Conservation (phyloP, 2,888 invertebrate species). For the Dryobota labecula region DNA sequence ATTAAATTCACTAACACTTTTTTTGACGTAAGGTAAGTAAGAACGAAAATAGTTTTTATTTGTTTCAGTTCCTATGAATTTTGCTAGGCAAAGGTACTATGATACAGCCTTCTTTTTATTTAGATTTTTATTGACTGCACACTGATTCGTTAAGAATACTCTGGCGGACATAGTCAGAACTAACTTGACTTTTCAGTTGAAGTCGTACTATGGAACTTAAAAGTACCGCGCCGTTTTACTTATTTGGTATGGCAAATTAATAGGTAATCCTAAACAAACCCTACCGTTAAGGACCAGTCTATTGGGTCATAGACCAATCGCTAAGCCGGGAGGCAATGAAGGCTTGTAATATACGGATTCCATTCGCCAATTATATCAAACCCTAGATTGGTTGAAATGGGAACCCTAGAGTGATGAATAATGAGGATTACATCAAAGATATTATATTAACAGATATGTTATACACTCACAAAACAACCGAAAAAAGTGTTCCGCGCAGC, state of each 20-base stretch:
- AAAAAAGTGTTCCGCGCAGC: too few relatives aligned
- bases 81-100: slow-evolving; percentile 61
- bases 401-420: too few relatives aligned
- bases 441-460: too few relatives aligned
- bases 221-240: background rate
- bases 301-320: background rate
- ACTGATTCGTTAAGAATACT: slow-evolving; percentile 1
- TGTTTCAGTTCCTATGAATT: slow-evolving; percentile 59
- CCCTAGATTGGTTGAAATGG: background rate
- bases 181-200: background rate
- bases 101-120: slow-evolving; percentile 47
- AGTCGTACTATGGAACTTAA: background rate
- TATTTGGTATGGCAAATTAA: background rate
- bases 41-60: slow-evolving; percentile 77
- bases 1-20: slow-evolving; percentile 83
- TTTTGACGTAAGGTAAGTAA: slow-evolving; percentile 82
- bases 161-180: slow-evolving; percentile 22
- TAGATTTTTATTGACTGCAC: slow-evolving; percentile 20
- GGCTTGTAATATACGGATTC: background rate
- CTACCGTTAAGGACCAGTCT: background rate
- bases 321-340: background rate
- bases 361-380: background rate
- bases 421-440: too few relatives aligned
- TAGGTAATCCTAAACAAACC: background rate
- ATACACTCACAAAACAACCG: too few relatives aligned